Percentiles rank a stretch among this genome's conserved stretches.
Evolutionary conservation across 2,888 invertebrate species (phyloP).

Genomic region (Phasia obesa): DNA sequence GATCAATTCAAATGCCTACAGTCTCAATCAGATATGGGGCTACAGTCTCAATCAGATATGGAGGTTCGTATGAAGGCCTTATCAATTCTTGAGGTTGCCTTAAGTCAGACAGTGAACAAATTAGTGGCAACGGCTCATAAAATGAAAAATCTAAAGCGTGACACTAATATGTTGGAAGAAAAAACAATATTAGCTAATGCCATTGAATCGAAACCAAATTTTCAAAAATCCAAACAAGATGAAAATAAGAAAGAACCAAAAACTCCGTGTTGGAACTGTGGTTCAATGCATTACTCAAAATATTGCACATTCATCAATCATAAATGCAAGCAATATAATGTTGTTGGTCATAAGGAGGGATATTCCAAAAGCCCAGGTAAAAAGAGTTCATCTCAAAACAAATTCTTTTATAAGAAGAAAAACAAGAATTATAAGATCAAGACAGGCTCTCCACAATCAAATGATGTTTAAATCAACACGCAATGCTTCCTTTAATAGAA

Average conservation of each 20-base stretch:
- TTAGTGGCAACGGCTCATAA: background rate
- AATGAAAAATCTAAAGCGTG: slow-evolving; percentile 1
- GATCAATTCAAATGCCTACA: slow-evolving; percentile 33
- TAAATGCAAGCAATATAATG: no score
- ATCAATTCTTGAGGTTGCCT: slow-evolving; percentile 17
- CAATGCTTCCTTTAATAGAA: no score
- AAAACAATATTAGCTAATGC: background rate
- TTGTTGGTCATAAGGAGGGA: no score
- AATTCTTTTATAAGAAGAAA: no score
- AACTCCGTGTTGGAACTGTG: slow-evolving; percentile 10
- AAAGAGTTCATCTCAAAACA: no score
- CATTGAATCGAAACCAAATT: background rate
- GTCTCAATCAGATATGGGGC: background rate
- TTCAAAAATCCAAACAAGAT: slow-evolving; percentile 5
- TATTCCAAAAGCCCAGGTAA: no score
- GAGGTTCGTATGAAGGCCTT: slow-evolving; percentile 30
- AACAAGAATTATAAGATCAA: no score
- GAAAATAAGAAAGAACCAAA: background rate
- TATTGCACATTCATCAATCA: slow-evolving; percentile 1
- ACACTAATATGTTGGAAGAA: background rate
- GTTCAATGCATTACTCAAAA: slow-evolving; percentile 6
- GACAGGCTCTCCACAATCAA: no score
- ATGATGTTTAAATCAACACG: no score
- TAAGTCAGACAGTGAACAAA: no score
- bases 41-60: slow-evolving; percentile 10